These are phyloP conservation scores for Oscheius sp. DNA, from an alignment of 2,888 invertebrate species.

Conservation along the genomic window DNA sequence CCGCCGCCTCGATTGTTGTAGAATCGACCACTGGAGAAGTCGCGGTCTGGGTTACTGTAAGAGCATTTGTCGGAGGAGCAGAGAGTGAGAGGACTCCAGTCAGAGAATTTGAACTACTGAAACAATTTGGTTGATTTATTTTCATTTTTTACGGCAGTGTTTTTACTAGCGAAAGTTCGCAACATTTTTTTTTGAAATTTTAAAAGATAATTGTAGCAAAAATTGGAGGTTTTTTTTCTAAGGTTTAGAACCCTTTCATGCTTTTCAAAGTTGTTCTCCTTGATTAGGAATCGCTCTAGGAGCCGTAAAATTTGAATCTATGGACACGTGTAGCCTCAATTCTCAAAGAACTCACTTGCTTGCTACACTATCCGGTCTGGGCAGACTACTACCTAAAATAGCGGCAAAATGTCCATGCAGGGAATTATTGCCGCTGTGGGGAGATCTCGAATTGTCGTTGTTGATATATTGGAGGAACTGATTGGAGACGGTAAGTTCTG, in stretches of 20 bases:
- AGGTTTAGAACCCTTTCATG: too few relatives aligned
- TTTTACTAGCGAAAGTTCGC: too few relatives aligned
- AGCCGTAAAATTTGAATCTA: too few relatives aligned
- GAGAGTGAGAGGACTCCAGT: slow-evolving; percentile 38
- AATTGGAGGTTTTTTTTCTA: too few relatives aligned
- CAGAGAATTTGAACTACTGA: slow-evolving; percentile 44
- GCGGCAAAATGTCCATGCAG: slow-evolving; percentile 29
- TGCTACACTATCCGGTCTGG: slow-evolving; percentile 40
- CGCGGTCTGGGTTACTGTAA: slow-evolving; percentile 43
- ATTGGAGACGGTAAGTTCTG: slow-evolving; percentile 40
- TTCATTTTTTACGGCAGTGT: too few relatives aligned
- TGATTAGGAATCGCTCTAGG: too few relatives aligned
- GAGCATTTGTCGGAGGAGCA: slow-evolving; percentile 34
- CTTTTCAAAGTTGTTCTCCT: too few relatives aligned
- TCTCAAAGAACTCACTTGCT: slow-evolving; percentile 37
- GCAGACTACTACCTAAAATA: slow-evolving; percentile 21
- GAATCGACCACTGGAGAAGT: slow-evolving; percentile 38
- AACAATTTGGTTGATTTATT: not conserved
- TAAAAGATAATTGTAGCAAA: too few relatives aligned
- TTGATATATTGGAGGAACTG: slow-evolving; percentile 52
- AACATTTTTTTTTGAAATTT: too few relatives aligned
- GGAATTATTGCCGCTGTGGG: slow-evolving; percentile 23
- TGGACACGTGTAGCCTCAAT: too few relatives aligned
- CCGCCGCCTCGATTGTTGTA: slow-evolving; percentile 30
- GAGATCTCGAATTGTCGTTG: slow-evolving; percentile 50